A percentile compares a stretch with the other conserved stretches of the same genome.
Evolutionary conservation across 2,113 vertebrate genomes (phyloP).

Genomic region (Myrmecobius fasciatus): DNA sequence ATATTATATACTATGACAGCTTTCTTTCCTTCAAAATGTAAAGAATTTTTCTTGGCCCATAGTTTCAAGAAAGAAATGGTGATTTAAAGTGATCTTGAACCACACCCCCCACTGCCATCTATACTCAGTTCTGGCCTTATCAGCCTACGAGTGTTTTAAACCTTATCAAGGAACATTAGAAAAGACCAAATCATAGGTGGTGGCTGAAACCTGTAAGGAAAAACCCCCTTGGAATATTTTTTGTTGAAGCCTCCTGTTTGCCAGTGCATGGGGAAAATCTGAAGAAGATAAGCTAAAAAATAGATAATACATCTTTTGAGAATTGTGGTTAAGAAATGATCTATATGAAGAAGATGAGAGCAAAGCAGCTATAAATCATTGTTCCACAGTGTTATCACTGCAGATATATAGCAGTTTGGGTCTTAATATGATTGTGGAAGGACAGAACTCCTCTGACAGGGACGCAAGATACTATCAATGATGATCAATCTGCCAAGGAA

Average conservation of each 20-base stretch:
- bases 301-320: background rate
- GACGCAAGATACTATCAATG: background rate
- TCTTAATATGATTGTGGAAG: background rate
- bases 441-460: background rate
- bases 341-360: background rate
- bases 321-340: background rate
- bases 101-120: background rate
- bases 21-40: background rate
- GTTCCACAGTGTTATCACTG: background rate
- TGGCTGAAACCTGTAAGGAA: constrained; percentile 27
- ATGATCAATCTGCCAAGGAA: too few species aligned
- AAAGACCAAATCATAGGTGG: background rate
- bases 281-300: background rate
- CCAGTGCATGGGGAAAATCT: background rate
- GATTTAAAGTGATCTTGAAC: constrained; percentile 25
- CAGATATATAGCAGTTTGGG: background rate
- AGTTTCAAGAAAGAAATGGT: constrained; percentile 6
- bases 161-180: constrained; percentile 10
- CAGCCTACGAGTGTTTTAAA: constrained; percentile 32
- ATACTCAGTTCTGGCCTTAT: constrained; percentile 10
- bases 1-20: background rate
- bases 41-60: background rate
- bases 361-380: background rate
- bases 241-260: background rate
- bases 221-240: background rate